phyloP scores from a whole-genome alignment of 2,113 vertebrate species.

The Phycodurus eques region DNA sequence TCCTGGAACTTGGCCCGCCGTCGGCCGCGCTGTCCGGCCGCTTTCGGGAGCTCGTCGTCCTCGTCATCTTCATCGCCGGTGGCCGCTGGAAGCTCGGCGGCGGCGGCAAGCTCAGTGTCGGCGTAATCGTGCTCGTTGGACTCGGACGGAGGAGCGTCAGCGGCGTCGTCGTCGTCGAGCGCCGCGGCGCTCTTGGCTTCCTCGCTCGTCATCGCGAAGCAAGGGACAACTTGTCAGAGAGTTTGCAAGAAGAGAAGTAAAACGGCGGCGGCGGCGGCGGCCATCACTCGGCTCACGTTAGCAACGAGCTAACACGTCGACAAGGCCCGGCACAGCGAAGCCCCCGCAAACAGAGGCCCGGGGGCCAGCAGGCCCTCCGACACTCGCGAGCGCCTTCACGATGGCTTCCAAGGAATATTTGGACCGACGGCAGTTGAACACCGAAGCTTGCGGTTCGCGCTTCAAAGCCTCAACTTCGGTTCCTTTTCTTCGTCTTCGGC shows the following conservation, averaged over 20 bases:
- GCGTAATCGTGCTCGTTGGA: conserved; percentile 59
- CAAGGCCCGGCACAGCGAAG: background rate
- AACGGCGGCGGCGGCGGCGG: too few relatives aligned
- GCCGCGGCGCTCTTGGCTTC: conserved; percentile 5
- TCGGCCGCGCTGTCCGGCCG: background rate
- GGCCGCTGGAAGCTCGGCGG: conserved; percentile 29
- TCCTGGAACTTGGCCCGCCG: conserved; percentile 24
- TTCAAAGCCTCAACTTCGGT: too few relatives aligned
- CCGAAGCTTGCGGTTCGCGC: too few relatives aligned
- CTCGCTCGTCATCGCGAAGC: conserved; percentile 34
- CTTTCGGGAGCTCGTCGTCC: background rate
- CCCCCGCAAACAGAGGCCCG: background rate
- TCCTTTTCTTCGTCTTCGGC: too few relatives aligned
- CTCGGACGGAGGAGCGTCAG: conserved; percentile 10
- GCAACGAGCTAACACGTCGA: background rate
- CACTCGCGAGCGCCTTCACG: too few relatives aligned
- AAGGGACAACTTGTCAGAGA: background rate
- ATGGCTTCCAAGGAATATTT: too few relatives aligned
- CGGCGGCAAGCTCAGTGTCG: conserved; percentile 1
- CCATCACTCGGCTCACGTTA: background rate
- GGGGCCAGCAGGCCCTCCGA: too few relatives aligned
- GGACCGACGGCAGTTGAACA: too few relatives aligned
- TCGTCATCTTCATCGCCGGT: conserved; percentile 53
- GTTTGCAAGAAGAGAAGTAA: background rate
- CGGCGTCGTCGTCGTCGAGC: conserved; percentile 2